Conservation (phyloP, 2,797 vertebrate species). For the Liparis tanakae region DNA sequence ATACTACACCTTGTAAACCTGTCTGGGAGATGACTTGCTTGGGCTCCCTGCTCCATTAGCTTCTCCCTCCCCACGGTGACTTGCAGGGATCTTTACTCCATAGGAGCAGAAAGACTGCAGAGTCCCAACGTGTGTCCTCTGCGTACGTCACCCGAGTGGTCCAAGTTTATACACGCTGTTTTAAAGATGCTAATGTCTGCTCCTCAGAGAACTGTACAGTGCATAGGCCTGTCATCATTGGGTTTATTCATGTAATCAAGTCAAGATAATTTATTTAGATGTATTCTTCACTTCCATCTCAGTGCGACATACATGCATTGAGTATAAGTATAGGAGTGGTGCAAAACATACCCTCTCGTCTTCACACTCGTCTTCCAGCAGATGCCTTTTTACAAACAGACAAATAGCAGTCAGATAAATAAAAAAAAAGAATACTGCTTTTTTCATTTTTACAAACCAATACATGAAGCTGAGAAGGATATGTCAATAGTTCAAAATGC, state of each 20-base stretch:
- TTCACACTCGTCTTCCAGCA: too few species aligned
- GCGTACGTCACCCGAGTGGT: constrained; percentile 45
- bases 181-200: constrained; percentile 33
- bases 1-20: constrained; percentile 58
- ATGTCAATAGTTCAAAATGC: constrained; percentile 34
- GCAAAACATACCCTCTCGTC: too few species aligned
- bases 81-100: constrained; percentile 60
- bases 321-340: background rate
- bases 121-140: constrained; percentile 54
- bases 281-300: background rate
- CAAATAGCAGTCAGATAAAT: background rate
- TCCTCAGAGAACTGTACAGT: constrained; percentile 4
- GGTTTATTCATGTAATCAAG: background rate
- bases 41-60: constrained; percentile 54
- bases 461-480: constrained; percentile 21
- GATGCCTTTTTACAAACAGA: background rate
- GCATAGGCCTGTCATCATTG: background rate
- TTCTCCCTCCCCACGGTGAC: constrained; percentile 28
- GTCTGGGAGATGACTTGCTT: constrained; percentile 48
- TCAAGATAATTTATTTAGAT: background rate
- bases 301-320: background rate
- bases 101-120: constrained; percentile 56
- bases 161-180: constrained; percentile 29
- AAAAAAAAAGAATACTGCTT: constrained; percentile 22
- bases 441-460: constrained; percentile 26